These are phyloP conservation scores for Acromyrmex echinatior DNA, from an alignment of 1,140 invertebrate genomes.

Conservation along the genomic window DNA sequence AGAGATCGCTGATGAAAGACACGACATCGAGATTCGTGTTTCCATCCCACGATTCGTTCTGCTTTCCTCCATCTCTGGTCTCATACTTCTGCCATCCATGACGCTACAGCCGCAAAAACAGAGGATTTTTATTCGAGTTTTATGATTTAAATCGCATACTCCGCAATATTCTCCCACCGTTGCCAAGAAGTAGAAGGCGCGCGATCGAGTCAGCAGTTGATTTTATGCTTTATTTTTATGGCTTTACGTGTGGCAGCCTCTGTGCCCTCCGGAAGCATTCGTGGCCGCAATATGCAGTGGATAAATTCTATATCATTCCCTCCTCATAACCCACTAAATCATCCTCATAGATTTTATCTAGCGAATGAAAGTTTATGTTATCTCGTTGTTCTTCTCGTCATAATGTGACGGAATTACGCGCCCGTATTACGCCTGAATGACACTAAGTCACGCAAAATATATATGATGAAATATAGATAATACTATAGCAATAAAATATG, in stretches of 20 bases:
- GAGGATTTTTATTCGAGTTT: constrained; percentile 82
- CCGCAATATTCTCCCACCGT: constrained; percentile 78
- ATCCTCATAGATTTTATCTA: background rate
- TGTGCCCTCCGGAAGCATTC: background rate
- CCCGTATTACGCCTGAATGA: background rate
- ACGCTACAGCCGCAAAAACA: constrained; percentile 65
- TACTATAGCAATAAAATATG: background rate
- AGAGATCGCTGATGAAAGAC: constrained; percentile 42
- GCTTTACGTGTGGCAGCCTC: constrained; percentile 72
- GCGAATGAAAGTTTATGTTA: background rate
- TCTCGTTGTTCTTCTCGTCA: constrained; percentile 8
- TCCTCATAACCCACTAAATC: constrained; percentile 14
- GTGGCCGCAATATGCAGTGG: constrained; percentile 16
- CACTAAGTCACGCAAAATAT: background rate
- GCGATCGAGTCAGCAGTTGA: constrained; percentile 85
- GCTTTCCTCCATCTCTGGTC: background rate
- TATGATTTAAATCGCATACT: constrained; percentile 85
- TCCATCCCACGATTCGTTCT: constrained; percentile 8
- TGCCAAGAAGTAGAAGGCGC: constrained; percentile 3
- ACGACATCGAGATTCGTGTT: constrained; percentile 6
- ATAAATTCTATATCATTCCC: constrained; percentile 42
- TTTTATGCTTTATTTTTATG: constrained; percentile 85
- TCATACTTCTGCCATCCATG: background rate
- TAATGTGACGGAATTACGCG: background rate
- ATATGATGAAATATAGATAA: background rate